A percentile compares a stretch with the other conserved stretches of the same genome.
Conservation (phyloP, 2,888 invertebrate genomes). For the Hetaerina titia region DNA sequence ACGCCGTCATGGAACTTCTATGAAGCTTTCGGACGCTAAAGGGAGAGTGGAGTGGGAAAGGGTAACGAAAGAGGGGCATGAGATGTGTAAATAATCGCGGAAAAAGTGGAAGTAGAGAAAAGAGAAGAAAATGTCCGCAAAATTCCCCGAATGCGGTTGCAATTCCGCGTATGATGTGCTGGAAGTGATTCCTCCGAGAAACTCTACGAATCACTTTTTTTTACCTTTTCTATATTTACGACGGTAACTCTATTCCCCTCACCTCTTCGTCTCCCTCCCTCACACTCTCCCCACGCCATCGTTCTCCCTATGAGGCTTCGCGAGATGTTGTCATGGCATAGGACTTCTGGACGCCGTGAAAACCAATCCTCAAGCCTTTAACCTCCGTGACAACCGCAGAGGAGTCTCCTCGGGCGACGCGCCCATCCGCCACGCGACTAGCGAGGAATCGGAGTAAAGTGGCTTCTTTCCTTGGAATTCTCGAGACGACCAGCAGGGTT, state of each 20-base stretch:
- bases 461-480: slow-evolving; percentile 2
- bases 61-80: neutral
- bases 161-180: slow-evolving; percentile 4
- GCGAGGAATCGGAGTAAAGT: neutral
- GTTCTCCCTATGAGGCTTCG: neutral
- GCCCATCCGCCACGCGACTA: neutral
- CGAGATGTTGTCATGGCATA: neutral
- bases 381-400: neutral
- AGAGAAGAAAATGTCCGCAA: neutral
- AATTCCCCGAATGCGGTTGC: neutral
- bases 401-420: neutral
- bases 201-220: neutral
- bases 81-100: neutral
- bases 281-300: neutral
- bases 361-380: neutral
- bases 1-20: too few species aligned
- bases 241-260: neutral
- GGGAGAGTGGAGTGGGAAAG: too few species aligned
- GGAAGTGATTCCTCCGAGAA: neutral
- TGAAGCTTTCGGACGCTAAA: too few species aligned
- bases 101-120: neutral
- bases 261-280: neutral
- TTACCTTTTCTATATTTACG: neutral
- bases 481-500: neutral
- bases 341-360: neutral